These are phyloP conservation scores for Apamea sordens DNA, from an alignment of 2,888 invertebrate species.

Conservation along the genomic window DNA sequence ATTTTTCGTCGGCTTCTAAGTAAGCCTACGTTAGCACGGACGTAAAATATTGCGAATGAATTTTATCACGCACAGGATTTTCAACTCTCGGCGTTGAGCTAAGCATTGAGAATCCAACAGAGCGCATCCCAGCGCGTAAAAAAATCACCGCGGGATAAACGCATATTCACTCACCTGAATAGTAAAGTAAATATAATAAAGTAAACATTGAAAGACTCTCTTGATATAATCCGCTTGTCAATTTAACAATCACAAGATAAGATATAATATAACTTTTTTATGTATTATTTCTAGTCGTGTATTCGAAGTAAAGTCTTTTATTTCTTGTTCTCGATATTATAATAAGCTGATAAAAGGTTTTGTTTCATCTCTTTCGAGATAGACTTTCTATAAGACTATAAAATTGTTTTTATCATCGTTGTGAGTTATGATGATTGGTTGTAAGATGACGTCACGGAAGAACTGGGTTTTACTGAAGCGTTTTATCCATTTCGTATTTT, in stretches of 20 bases:
- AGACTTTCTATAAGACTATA: constrained; percentile 50
- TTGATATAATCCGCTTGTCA: not conserved
- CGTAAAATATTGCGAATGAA: not conserved
- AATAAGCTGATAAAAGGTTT: constrained; percentile 46
- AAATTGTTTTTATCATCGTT: constrained; percentile 50
- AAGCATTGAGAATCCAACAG: no score
- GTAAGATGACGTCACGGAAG: constrained; percentile 36
- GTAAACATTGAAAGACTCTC: not conserved
- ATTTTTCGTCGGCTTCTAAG: not conserved
- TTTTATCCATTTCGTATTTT: constrained; percentile 36
- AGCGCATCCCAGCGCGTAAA: not conserved
- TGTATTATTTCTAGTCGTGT: not conserved
- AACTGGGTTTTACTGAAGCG: constrained; percentile 22
- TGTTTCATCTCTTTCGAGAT: constrained; percentile 36
- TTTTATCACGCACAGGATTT: not conserved
- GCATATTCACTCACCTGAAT: no score
- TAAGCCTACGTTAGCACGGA: not conserved
- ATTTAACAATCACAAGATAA: not conserved
- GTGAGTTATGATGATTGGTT: constrained; percentile 58
- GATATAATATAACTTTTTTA: not conserved
- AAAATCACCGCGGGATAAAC: no score
- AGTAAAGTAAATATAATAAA: not conserved
- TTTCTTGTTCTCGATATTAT: constrained; percentile 24
- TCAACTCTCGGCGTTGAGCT: no score
- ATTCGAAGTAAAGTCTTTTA: not conserved